Conservation (phyloP, 1,140 invertebrate genomes). For the Drosophila micromelanica region DNA sequence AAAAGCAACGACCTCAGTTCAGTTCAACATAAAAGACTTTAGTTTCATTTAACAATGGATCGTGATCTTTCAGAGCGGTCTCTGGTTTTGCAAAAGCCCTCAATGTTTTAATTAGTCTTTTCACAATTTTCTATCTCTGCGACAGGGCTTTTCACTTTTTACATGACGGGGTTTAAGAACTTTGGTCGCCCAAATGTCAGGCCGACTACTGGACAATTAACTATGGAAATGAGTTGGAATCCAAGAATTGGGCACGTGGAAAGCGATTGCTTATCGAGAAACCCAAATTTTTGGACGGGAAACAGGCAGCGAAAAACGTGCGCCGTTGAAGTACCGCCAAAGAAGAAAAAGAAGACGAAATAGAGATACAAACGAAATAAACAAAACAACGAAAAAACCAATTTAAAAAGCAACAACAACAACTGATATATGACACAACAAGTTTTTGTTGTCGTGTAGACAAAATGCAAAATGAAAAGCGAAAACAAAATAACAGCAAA, state of each 20-base stretch:
- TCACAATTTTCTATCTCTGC: conserved; percentile 5
- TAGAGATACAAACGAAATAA: conserved; percentile 10
- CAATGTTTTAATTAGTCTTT: conserved; percentile 17
- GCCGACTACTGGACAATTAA: conserved; percentile 50
- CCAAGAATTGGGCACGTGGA: conserved; percentile 69
- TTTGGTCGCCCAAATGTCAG: conserved; percentile 43
- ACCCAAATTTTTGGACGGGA: conserved; percentile 26
- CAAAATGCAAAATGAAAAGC: conserved; percentile 67
- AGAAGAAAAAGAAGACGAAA: neutral
- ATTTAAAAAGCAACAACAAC: conserved; percentile 48
- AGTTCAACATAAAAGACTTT: neutral
- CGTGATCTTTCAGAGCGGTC: conserved; percentile 9
- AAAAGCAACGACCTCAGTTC: neutral
- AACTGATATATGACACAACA: conserved; percentile 63
- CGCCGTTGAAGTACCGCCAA: conserved; percentile 1
- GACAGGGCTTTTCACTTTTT: conserved; percentile 41
- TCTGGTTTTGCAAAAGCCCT: conserved; percentile 13
- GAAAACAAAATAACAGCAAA: conserved; percentile 62
- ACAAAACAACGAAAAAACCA: conserved; percentile 32
- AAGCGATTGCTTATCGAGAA: conserved; percentile 64
- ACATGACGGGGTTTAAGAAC: conserved; percentile 28
- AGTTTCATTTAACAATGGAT: conserved; percentile 7
- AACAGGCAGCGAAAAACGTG: conserved; percentile 7
- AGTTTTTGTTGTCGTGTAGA: conserved; percentile 46
- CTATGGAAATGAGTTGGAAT: conserved; percentile 59